These are phyloP conservation scores for Gymnothorax javanicus DNA, from an alignment of 2,797 vertebrate species.

Conservation along the genomic window DNA sequence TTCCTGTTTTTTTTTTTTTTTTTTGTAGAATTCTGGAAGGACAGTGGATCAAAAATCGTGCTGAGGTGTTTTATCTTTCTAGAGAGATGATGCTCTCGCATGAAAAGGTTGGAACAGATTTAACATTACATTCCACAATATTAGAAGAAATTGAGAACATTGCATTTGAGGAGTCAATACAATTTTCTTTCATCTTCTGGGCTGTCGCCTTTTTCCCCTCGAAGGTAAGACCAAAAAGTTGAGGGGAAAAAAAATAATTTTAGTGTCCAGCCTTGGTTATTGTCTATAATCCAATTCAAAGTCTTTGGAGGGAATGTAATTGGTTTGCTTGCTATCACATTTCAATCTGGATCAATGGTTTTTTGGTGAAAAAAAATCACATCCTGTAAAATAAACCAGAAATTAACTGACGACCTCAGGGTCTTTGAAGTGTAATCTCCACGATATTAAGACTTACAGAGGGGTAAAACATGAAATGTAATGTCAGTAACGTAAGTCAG, in stretches of 20 bases:
- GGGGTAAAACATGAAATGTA: not conserved
- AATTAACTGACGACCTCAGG: not conserved
- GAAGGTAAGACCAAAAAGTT: not conserved
- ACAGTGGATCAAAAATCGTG: not conserved
- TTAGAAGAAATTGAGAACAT: not conserved
- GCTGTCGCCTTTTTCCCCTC: not conserved
- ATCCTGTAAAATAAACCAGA: not conserved
- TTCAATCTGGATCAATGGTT: not conserved
- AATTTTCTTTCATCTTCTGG: constrained; percentile 1
- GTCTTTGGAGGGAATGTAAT: not conserved
- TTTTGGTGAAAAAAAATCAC: not conserved
- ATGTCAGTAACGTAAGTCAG: not conserved
- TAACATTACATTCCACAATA: not conserved
- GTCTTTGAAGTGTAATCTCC: not conserved
- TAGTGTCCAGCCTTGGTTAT: not conserved
- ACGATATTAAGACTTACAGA: not conserved
- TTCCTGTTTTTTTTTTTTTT: not conserved
- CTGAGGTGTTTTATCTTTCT: not conserved
- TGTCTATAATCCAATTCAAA: not conserved
- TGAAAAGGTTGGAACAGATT: not conserved
- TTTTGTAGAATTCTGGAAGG: not conserved
- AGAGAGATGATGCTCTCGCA: not conserved
- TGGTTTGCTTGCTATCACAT: not conserved
- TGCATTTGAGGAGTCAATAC: not conserved
- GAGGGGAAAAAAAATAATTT: not conserved